Conservation (phyloP, 2,113 vertebrate species). For the Dicrurus megarhynchus region DNA sequence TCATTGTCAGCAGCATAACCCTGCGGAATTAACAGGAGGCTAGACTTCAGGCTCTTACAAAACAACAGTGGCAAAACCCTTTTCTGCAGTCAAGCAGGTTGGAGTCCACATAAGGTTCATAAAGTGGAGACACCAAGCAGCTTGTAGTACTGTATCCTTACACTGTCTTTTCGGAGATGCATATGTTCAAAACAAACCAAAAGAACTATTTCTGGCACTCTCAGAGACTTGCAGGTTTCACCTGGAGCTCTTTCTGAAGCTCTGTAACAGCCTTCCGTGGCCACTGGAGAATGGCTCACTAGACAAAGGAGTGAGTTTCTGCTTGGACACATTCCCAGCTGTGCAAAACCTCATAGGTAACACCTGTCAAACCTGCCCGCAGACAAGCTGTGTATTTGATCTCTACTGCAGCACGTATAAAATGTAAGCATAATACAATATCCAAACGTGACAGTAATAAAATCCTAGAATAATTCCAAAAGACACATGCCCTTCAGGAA, state of each 20-base stretch:
- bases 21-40: neutral
- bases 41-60: neutral
- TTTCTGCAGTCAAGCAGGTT: neutral
- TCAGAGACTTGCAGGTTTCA: neutral
- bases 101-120: neutral
- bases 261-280: neutral
- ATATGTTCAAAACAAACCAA: neutral
- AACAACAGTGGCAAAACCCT: neutral
- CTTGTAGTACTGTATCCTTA: neutral
- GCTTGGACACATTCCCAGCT: neutral
- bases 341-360: neutral
- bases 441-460: neutral
- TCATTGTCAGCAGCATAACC: neutral
- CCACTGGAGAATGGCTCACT: neutral
- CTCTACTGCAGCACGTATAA: neutral
- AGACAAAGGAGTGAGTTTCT: neutral
- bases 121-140: neutral
- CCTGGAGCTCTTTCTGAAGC: neutral
- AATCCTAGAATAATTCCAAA: neutral
- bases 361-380: neutral
- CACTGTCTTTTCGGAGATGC: neutral
- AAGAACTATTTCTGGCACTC: neutral
- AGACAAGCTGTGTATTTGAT: neutral
- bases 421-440: neutral
- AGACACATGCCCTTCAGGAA: neutral